Base-by-base conservation (phyloP, 2,888 invertebrate species). In the Drosophila quinaria region DNA sequence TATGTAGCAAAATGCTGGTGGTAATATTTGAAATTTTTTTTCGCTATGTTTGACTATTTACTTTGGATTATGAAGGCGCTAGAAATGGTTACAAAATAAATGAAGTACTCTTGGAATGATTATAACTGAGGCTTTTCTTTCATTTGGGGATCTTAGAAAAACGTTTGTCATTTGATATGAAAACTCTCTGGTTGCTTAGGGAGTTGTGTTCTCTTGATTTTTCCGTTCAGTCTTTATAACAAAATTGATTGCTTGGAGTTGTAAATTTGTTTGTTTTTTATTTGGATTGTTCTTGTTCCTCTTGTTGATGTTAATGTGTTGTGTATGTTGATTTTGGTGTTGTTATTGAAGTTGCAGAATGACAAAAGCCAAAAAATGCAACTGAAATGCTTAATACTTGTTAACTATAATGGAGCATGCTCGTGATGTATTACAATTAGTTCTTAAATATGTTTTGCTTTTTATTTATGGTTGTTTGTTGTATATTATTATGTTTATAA, bases 1-100 rank as follows among this genome's bases (percentile, higher is more conserved):
- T 85, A 89, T 78, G 69, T 83, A 83, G 87, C 84, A 89, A 87
- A 84, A 72, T 78, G 84, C 79, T 89, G 84, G 84, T 84, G 84
- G 84, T 87, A 84, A 80, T 88, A 82, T 88, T 74, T 78, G 62
- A 72, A 72, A 75, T 59, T 79, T 56, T 75, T 74, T 78, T 86
- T 69, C 61, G 69, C 81, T 84, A 89, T 71, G 80, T 76, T 83
- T 83, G 54, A 78, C 87, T 89, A 89, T 80, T 87, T 64, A 29
- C 52, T 58, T 74, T 37, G 64, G 68, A 62, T 80, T 61, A 62
- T 76, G 86, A 78, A 88, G 58, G 71, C 74, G 68, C 74, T 88
- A 78, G 79, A 74, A 83, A 55, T 39, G n/a, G 60, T 59, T 35
- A 55, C 15, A 50, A 51, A 65, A 31, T 29, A 59, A 66, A 50